Evolutionary conservation across 35 echinoderm and acorn worm genomes (phyloP).

Genomic region (Strongylocentrotus purpuratus): DNA sequence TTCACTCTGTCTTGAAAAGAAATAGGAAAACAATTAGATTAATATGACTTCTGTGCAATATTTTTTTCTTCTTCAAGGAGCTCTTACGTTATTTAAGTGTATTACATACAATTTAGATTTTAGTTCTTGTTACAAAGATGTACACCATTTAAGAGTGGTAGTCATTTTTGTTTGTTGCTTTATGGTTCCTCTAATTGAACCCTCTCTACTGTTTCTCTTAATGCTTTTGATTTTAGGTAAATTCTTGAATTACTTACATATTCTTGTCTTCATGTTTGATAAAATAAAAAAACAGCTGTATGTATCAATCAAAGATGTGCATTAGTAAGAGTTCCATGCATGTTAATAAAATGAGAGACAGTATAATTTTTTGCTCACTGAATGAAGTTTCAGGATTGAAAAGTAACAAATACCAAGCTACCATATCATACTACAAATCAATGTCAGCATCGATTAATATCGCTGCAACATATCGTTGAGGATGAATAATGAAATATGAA

Average conservation of each 20-base stretch:
- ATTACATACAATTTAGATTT: background rate
- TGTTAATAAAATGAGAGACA: too few species aligned
- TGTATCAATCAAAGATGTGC: too few species aligned
- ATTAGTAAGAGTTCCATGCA: too few species aligned
- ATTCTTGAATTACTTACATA: background rate
- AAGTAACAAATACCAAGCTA: too few species aligned
- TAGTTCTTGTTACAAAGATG: background rate
- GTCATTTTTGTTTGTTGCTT: background rate
- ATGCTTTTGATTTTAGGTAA: background rate
- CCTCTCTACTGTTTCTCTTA: background rate
- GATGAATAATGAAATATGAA: too few species aligned
- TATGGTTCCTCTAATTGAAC: background rate
- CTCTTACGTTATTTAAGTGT: background rate
- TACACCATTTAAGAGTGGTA: background rate
- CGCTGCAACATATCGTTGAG: too few species aligned
- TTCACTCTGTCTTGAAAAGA: background rate
- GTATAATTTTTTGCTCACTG: too few species aligned
- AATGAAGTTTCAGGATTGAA: too few species aligned
- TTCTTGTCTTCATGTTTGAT: background rate
- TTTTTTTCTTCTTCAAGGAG: background rate
- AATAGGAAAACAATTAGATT: background rate
- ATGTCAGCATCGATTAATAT: too few species aligned
- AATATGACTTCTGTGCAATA: background rate
- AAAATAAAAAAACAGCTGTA: too few species aligned
- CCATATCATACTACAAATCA: too few species aligned